phyloP scores from a whole-genome alignment of 2,113 vertebrate species.

The Sisor rabdophorus region DNA sequence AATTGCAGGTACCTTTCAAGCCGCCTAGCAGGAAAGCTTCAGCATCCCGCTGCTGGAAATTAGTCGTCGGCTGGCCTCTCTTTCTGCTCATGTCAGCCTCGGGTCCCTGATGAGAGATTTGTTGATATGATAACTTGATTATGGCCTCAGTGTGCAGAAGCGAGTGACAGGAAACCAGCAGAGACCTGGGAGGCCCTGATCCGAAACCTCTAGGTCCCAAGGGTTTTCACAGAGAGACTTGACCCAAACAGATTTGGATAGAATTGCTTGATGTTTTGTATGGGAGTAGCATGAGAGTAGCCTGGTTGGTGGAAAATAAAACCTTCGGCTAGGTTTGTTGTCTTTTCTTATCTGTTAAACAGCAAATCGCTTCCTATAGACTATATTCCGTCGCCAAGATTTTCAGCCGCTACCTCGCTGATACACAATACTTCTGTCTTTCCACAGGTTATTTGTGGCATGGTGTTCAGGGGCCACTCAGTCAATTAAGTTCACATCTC shows the following conservation, averaged over 20 bases:
- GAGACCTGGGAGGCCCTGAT: conserved; percentile 69
- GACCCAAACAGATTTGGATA: conserved; percentile 45
- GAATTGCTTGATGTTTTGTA: neutral
- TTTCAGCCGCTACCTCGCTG: conserved; percentile 56
- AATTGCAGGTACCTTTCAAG: conserved; percentile 86
- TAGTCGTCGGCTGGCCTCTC: conserved; percentile 81
- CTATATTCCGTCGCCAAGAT: conserved; percentile 29
- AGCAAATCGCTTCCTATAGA: neutral
- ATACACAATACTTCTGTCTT: conserved; percentile 62
- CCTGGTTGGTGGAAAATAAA: neutral
- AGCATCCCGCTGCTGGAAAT: conserved; percentile 89
- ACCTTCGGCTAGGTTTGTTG: neutral
- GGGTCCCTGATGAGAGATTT: conserved; percentile 74
- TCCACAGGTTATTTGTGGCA: conserved; percentile 61
- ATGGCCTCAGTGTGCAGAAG: conserved; percentile 75
- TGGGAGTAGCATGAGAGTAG: no score
- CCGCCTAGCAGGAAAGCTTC: conserved; percentile 70
- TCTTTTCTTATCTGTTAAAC: neutral
- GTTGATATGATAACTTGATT: conserved; percentile 94
- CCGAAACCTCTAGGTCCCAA: conserved; percentile 80
- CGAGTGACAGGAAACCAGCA: conserved; percentile 64
- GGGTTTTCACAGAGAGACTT: conserved; percentile 69
- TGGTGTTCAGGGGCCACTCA: conserved; percentile 75
- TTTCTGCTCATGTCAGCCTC: conserved; percentile 75
- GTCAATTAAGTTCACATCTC: conserved; percentile 99